Percentiles rank a stretch among this genome's conserved stretches.
Conservation (phyloP, 2,888 invertebrate genomes). For the Byasa hedistus region DNA sequence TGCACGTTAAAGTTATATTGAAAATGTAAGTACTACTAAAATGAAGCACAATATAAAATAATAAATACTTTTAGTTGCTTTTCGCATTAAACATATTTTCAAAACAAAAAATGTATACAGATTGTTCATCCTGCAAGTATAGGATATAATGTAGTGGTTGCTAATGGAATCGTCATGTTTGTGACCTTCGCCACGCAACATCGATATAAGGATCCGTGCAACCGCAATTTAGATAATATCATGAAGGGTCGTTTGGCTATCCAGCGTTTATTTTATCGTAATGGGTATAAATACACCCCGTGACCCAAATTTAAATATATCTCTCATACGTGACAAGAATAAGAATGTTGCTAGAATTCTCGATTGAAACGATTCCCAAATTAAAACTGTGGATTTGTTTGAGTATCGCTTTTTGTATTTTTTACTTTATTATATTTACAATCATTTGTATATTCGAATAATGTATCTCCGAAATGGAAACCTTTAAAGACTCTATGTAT, state of each 20-base stretch:
- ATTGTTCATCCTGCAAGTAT: neutral
- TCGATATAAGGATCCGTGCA: slow-evolving; percentile 57
- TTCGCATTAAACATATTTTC: neutral
- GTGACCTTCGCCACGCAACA: neutral
- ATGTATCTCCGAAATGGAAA: no score
- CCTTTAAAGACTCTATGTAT: neutral
- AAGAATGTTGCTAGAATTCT: slow-evolving; percentile 19
- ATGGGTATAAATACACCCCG: slow-evolving; percentile 23
- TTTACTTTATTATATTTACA: no score
- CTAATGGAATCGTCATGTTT: neutral
- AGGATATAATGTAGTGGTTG: neutral
- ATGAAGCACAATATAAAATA: neutral
- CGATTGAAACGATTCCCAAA: neutral
- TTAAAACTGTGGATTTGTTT: no score
- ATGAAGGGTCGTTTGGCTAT: slow-evolving; percentile 14
- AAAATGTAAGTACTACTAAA: neutral
- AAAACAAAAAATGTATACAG: neutral
- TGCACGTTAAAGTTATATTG: no score
- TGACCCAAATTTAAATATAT: slow-evolving; percentile 29
- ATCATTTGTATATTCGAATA: no score
- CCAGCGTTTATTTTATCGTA: slow-evolving; percentile 27
- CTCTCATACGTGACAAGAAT: slow-evolving; percentile 20
- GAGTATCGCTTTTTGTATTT: no score
- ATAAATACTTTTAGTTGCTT: neutral
- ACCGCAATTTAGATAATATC: slow-evolving; percentile 27